These are phyloP conservation scores for Chaenodraco wilsoni DNA, from an alignment of 2,797 vertebrate species.

Conservation along the genomic window DNA sequence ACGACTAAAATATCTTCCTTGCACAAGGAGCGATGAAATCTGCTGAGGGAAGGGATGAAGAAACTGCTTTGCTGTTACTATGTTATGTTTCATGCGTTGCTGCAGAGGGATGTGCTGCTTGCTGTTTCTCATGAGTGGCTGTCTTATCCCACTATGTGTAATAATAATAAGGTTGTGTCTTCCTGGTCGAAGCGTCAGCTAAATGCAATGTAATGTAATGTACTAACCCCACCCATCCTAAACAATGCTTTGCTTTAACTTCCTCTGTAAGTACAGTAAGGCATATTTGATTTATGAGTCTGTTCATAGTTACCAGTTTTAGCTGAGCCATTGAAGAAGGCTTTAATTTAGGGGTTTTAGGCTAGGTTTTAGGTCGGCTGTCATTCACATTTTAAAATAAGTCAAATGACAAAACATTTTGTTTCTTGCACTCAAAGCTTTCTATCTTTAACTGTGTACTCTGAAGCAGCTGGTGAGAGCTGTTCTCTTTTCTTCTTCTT, in stretches of 20 bases:
- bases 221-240: conserved; percentile 51
- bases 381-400: conserved; percentile 51
- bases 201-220: too few relatives aligned
- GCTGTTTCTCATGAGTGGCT: conserved; percentile 43
- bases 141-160: conserved; percentile 42
- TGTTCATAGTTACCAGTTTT: conserved; percentile 53
- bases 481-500: background rate
- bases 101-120: conserved; percentile 15
- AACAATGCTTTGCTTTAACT: conserved; percentile 61
- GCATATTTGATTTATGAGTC: conserved; percentile 53
- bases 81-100: conserved; percentile 20
- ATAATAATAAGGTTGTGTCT: too few relatives aligned
- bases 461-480: conserved; percentile 1
- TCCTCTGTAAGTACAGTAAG: conserved; percentile 40
- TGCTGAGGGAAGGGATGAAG: conserved; percentile 51
- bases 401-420: conserved; percentile 40
- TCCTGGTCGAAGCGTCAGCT: too few relatives aligned
- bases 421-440: conserved; percentile 35
- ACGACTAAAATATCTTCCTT: conserved; percentile 58
- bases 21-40: conserved; percentile 48
- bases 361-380: conserved; percentile 53
- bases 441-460: conserved; percentile 4
- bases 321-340: conserved; percentile 41
- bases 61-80: conserved; percentile 28
- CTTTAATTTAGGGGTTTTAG: conserved; percentile 66